Evolutionary conservation across 2,888 invertebrate genomes (phyloP).

Genomic region (Frankliniella fusca): DNA sequence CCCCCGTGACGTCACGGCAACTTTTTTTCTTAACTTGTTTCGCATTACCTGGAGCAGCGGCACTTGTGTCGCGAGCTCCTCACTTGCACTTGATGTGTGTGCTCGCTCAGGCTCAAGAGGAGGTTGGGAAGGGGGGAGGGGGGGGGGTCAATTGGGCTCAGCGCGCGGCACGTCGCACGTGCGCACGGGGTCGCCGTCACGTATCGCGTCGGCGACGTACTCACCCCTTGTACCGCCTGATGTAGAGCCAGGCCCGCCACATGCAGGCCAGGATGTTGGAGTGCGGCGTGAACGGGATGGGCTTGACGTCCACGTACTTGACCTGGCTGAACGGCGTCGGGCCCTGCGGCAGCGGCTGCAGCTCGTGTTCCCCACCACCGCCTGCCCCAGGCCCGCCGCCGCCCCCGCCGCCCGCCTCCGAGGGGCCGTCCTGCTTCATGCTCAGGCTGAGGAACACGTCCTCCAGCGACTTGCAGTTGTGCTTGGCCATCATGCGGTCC

Average conservation of each 20-base stretch:
- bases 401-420: background rate
- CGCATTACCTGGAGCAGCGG: too few relatives aligned
- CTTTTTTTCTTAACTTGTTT: too few relatives aligned
- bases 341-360: background rate
- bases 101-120: too few relatives aligned
- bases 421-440: constrained; percentile 23
- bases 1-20: too few relatives aligned
- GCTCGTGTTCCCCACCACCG: background rate
- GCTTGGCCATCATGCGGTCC: constrained; percentile 42
- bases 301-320: background rate
- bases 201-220: background rate
- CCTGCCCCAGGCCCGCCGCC: background rate
- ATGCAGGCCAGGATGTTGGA: background rate
- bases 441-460: constrained; percentile 50
- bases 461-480: constrained; percentile 45
- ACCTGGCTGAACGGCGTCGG: background rate
- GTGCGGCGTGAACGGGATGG: background rate
- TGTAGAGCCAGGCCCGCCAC: constrained; percentile 13
- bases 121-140: too few relatives aligned
- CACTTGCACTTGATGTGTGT: too few relatives aligned
- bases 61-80: too few relatives aligned
- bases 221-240: background rate
- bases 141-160: too few relatives aligned
- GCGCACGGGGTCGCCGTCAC: too few relatives aligned
- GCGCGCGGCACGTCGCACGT: too few relatives aligned